Evolutionary conservation across 2,888 invertebrate genomes (phyloP).

Genomic region (Willowsia nigromaculata): DNA sequence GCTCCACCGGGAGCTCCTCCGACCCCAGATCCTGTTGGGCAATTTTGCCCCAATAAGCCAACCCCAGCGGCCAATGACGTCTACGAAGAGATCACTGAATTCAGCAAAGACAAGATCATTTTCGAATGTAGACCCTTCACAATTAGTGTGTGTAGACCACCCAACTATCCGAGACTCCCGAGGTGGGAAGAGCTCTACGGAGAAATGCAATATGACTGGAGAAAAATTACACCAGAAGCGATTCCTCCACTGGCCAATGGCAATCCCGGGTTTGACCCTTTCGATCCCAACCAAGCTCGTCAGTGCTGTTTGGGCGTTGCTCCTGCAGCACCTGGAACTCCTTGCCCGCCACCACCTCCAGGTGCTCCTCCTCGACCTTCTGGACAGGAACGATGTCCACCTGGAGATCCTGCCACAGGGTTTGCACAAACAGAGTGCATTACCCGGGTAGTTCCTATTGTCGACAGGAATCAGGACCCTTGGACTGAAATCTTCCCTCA

Average conservation of each 20-base stretch:
- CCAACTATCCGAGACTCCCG: background rate
- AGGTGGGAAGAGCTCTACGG: background rate
- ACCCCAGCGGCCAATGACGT: no score
- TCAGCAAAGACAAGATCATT: no score
- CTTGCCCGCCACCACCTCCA: background rate
- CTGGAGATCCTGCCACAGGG: background rate
- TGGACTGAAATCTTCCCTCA: background rate
- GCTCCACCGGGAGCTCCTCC: no score
- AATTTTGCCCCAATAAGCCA: no score
- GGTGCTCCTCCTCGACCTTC: background rate
- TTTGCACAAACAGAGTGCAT: constrained; percentile 5
- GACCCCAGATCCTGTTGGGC: no score
- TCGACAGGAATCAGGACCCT: background rate
- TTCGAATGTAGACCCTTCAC: constrained; percentile 30
- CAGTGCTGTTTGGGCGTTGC: constrained; percentile 7
- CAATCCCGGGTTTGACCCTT: constrained; percentile 13
- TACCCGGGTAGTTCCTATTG: background rate
- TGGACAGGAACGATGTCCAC: background rate
- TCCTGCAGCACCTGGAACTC: no score
- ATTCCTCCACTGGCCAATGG: no score
- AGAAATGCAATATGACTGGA: background rate
- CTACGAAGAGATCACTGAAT: no score
- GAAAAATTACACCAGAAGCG: no score
- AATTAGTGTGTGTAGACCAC: constrained; percentile 5
- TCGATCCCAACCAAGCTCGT: background rate